Evolutionary conservation across 2,797 vertebrate species (phyloP).

Genomic region (Hirundo rustica): DNA sequence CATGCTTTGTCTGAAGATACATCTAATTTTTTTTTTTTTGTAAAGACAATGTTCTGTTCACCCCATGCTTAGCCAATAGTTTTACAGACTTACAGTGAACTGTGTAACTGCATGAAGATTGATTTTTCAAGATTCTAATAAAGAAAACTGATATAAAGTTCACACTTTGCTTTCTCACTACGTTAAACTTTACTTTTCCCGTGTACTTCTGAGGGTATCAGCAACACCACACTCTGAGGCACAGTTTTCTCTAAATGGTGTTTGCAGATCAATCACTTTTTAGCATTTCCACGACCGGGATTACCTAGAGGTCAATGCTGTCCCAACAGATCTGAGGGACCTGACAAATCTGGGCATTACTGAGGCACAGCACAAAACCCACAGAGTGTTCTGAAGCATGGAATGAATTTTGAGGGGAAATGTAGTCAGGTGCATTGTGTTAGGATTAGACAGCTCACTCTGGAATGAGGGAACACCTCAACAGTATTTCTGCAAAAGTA

Average conservation of each 20-base stretch:
- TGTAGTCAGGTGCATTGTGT: neutral
- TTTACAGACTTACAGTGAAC: neutral
- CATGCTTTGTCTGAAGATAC: neutral
- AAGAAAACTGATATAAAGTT: neutral
- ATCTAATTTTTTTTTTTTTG: neutral
- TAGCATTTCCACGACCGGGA: neutral
- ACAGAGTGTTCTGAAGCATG: neutral
- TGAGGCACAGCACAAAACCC: neutral
- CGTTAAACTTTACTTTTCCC: neutral
- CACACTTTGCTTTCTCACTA: neutral
- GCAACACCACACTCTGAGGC: neutral
- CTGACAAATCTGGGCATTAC: neutral
- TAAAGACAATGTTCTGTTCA: neutral
- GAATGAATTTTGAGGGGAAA: neutral
- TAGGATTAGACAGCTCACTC: neutral
- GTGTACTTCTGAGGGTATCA: neutral
- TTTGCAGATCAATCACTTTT: neutral
- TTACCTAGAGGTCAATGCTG: neutral
- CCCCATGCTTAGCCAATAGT: neutral
- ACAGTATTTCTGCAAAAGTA: neutral
- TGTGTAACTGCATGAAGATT: neutral
- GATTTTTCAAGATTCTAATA: neutral
- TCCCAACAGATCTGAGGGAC: neutral
- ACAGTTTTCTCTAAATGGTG: neutral
- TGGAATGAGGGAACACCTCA: neutral